Evolutionary conservation across 2,113 vertebrate species (phyloP), one percentile per base, ranked within the genome.

Genomic region (Notarius quadriscutis): DNA sequence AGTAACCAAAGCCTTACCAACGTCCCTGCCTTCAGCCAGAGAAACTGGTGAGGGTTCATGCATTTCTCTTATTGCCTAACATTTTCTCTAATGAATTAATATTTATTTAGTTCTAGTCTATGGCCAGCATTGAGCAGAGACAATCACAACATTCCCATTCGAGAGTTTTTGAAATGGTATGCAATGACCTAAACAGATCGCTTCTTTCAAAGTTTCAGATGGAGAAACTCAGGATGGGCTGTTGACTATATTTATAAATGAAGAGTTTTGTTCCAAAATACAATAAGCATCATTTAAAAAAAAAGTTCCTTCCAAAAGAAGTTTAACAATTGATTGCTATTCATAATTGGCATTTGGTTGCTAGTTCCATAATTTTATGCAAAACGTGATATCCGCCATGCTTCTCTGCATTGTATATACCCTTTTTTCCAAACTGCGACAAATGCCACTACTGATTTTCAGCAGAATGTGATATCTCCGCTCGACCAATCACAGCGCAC

Each of bases 11-110:
- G 93, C 34, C 96, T 99, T 87, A 94, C 96, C 0, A 99, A 96
- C 95, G 98, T 99, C 92, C 97, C 98, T 6, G 97, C 97, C 89
- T 99, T 99, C 92, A 98, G 96, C 92, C 97, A 99, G 94, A 97
- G 97, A 85, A 98, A 98, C 96, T 99, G 98, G 98, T 99, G 83
- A 93, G 87, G 41, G n/a, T 80, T 71, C 27, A n/a, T 60, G 30
- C 30, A 30, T 77, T 62, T 25, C 48, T 77, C 22, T 62, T 50
- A 85, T 34, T 18, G 30, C 41, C 15, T 74, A 78, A 77, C 10
- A n/a, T 25, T 51, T 51, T n/a, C 1, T 51, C 0, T 14, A 77
- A 51, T 77, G 1, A n/a, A 51, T 50, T 5, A 11, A 22, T 75
- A 25, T 77, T 53, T 25, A 77, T 53, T 53, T n/a, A 55, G 11